Conservation (phyloP, 2,113 vertebrate species). For the Hippocampus guttulatus region DNA sequence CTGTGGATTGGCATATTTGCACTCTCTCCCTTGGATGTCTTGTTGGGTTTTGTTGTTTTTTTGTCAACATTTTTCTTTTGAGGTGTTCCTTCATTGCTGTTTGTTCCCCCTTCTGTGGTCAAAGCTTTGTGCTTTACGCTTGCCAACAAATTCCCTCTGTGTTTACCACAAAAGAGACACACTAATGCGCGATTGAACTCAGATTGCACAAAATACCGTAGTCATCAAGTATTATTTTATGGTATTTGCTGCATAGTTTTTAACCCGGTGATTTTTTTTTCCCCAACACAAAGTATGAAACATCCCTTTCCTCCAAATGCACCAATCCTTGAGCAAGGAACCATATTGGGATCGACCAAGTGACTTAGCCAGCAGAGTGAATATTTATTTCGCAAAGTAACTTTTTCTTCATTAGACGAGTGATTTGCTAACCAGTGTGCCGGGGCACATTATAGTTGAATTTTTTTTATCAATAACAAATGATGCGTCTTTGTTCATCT, state of each 20-base stretch:
- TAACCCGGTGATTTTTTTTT: too few species aligned
- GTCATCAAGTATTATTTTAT: background rate
- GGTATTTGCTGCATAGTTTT: too few species aligned
- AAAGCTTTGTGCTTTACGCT: background rate
- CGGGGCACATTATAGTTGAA: too few species aligned
- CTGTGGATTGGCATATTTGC: slow-evolving; percentile 27
- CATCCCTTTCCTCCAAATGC: background rate
- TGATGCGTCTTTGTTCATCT: too few species aligned
- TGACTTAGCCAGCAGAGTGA: background rate
- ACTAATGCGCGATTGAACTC: background rate
- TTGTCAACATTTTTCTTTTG: slow-evolving; percentile 20
- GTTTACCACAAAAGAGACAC: background rate
- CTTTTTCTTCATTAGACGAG: background rate
- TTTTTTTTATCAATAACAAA: too few species aligned
- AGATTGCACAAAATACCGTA: background rate
- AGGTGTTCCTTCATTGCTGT: background rate
- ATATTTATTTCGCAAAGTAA: background rate
- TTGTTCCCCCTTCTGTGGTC: background rate
- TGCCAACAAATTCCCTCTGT: slow-evolving; percentile 3
- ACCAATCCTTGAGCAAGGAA: too few species aligned
- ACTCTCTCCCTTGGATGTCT: slow-evolving; percentile 8
- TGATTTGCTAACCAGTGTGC: too few species aligned
- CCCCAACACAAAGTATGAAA: too few species aligned
- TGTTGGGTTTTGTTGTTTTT: background rate
- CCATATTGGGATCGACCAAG: too few species aligned